Evolutionary conservation across 2,888 invertebrate species (phyloP).

Genomic region (Drosophila anceps): DNA sequence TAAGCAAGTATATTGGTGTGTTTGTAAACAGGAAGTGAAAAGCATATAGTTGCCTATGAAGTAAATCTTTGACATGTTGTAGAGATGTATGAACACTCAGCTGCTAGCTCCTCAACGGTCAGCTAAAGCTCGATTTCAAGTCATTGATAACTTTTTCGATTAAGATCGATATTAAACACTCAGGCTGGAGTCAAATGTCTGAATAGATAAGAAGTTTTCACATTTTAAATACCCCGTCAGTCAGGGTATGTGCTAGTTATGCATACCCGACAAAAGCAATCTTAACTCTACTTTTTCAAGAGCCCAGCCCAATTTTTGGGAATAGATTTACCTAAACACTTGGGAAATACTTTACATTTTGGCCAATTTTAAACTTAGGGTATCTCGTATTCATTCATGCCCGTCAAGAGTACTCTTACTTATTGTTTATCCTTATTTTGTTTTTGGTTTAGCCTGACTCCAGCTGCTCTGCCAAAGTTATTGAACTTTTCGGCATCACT

Average conservation of each 20-base stretch:
- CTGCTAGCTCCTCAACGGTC: too few relatives aligned
- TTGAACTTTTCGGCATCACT: conserved; percentile 47
- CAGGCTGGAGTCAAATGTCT: too few relatives aligned
- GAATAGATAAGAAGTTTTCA: not conserved
- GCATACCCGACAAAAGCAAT: not conserved
- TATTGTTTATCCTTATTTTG: not conserved
- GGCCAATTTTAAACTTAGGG: not conserved
- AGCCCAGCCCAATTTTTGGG: too few relatives aligned
- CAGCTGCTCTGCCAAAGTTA: conserved; percentile 45
- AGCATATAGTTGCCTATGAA: too few relatives aligned
- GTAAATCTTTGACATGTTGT: too few relatives aligned
- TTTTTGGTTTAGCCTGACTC: too few relatives aligned
- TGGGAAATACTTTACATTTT: not conserved
- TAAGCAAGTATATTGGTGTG: not conserved
- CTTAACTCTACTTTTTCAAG: not conserved
- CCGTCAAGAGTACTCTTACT: not conserved
- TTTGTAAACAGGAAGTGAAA: not conserved
- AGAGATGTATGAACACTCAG: too few relatives aligned
- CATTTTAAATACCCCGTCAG: not conserved
- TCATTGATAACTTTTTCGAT: not conserved
- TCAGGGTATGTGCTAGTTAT: not conserved
- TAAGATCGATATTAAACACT: too few relatives aligned
- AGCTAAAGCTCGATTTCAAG: not conserved
- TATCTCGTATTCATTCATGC: not conserved
- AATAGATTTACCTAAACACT: not conserved